Evolutionary conservation across 1,140 invertebrate species (phyloP), one percentile per base, ranked within the genome.

Genomic region (Pseudomyrmex flavicornis): DNA sequence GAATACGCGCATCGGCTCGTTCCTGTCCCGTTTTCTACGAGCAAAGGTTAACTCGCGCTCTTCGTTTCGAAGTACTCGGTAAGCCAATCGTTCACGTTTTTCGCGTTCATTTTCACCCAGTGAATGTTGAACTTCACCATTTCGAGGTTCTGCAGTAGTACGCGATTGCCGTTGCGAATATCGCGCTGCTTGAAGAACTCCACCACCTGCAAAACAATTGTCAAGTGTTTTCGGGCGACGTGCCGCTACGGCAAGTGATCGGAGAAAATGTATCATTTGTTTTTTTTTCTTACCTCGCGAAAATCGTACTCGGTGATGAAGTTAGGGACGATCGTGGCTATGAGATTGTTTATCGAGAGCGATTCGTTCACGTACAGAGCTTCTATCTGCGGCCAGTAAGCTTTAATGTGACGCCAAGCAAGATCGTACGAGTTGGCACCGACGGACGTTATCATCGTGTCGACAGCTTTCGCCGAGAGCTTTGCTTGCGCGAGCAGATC

Each of bases 101-200:
- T 94, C n/a, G 96, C 96, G 87, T 97, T 96, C 54, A 95, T 94
- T 56, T 95, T 93, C 1, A 97, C 95, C 97, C 97, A 97, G 76
- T 96, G 95, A n/a, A 97, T 97, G 91, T 97, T 97, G 56, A 97
- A 95, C 87, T 95, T 95, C 76, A 98, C 97, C n/a, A 95, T 96
- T 93, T 98, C 97, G 70, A 97, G 91, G 88, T 96, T 97, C 90
- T 97, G 96, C 50, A 97, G 95, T 26, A 97, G 92, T n/a, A 96
- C 95, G 87, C 96, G 92, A 35, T 95, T 92, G 22, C 96, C 96
- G 8, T 96, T 96, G 20, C 97, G 97, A 1, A 97, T 95, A 77
- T 97, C 95, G 83, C 96, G 94, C 54, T 95, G 95, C 83, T 94
- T 95, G 92, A 97, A 97, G 91, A 97, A 97, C 62, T 95, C 95